A percentile compares a stretch with the other conserved stretches of the same genome.
Evolutionary conservation across 2,797 vertebrate species (phyloP).

Genomic region (Cyprinodon diabolis): DNA sequence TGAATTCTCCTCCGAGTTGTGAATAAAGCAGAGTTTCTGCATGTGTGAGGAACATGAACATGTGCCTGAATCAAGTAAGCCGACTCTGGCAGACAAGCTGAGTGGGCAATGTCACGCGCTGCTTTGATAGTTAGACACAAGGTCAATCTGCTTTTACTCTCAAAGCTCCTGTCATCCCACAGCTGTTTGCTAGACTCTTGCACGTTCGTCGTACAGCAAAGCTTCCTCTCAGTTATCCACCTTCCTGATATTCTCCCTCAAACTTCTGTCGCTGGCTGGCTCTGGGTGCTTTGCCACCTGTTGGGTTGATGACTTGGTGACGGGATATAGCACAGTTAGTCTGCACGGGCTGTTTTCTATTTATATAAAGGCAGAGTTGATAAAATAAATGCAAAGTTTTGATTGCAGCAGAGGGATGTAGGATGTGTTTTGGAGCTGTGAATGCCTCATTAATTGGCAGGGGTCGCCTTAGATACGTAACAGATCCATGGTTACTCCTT

Average conservation of each 20-base stretch:
- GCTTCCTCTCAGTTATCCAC: not conserved
- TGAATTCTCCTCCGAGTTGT: slow-evolving; percentile 1
- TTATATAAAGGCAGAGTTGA: not conserved
- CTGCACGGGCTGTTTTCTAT: not conserved
- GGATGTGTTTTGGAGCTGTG: not conserved
- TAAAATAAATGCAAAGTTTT: not conserved
- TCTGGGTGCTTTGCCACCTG: not conserved
- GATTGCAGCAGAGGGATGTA: not conserved
- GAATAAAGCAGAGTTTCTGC: slow-evolving; percentile 7
- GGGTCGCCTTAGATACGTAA: not conserved
- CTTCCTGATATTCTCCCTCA: not conserved
- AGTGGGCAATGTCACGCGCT: slow-evolving; percentile 3
- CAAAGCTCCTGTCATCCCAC: not conserved
- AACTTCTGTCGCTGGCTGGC: not conserved
- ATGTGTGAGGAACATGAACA: slow-evolving; percentile 9
- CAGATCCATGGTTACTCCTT: not conserved
- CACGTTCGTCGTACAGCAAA: not conserved
- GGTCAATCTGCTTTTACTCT: not conserved
- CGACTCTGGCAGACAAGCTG: slow-evolving; percentile 6
- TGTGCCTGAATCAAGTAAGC: not conserved
- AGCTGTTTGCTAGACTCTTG: not conserved
- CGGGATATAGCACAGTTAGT: not conserved
- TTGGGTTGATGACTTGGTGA: not conserved
- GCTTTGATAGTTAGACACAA: not conserved
- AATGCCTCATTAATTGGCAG: not conserved